Percentiles rank a stretch among this genome's conserved stretches.
Evolutionary conservation across 2,797 vertebrate genomes (phyloP).

Genomic region (Knipowitschia caucasica): DNA sequence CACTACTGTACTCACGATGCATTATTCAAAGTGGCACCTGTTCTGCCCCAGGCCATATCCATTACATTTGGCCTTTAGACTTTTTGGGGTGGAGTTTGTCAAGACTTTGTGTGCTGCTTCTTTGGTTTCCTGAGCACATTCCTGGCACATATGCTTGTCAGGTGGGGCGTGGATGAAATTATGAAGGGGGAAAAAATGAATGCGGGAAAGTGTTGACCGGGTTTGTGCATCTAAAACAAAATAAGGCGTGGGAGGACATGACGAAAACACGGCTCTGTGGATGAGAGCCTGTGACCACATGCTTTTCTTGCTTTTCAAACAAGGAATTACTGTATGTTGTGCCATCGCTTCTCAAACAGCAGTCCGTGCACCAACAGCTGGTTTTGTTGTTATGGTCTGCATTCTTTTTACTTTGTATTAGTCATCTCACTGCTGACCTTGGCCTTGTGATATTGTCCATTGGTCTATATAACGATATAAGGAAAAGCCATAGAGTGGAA

Average conservation of each 20-base stretch:
- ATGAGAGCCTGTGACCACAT: constrained; percentile 15
- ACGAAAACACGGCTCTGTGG: constrained; percentile 29
- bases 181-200: constrained; percentile 19
- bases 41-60: background rate
- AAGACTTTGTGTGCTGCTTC: constrained; percentile 27
- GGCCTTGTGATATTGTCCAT: no score
- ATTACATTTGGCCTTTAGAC: constrained; percentile 6
- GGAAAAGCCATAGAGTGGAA: no score
- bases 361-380: background rate
- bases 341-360: background rate
- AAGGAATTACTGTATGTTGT: constrained; percentile 9
- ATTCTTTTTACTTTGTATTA: no score
- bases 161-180: constrained; percentile 35
- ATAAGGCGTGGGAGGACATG: constrained; percentile 19
- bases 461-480: no score
- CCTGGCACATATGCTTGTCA: constrained; percentile 46
- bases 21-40: background rate
- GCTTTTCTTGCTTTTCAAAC: constrained; percentile 11
- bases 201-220: constrained; percentile 23
- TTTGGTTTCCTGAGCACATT: constrained; percentile 47
- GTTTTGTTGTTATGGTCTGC: background rate
- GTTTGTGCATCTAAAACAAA: constrained; percentile 9
- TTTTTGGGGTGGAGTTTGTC: constrained; percentile 23
- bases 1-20: background rate
- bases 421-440: no score